Percentiles rank a stretch among this genome's conserved stretches.
Evolutionary conservation across 2,113 vertebrate genomes (phyloP).

Genomic region (Ceuthmochares aereus): DNA sequence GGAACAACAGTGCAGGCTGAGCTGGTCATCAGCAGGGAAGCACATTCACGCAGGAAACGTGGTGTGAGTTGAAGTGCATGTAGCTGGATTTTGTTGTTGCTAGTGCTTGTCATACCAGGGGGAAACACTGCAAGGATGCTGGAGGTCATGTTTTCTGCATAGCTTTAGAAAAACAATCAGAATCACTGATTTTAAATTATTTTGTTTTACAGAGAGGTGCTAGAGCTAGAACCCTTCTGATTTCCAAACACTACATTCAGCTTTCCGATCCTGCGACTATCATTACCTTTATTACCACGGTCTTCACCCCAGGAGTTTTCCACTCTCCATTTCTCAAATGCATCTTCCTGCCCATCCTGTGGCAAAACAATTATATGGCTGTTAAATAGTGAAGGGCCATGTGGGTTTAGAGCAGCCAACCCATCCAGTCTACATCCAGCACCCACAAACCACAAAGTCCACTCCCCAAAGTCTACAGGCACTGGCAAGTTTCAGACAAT

Average conservation of each 20-base stretch:
- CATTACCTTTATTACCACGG: constrained; percentile 94
- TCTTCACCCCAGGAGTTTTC: constrained; percentile 99
- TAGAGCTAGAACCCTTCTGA: background rate
- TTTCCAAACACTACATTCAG: background rate
- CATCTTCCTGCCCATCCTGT: constrained; percentile 84
- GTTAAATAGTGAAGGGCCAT: background rate
- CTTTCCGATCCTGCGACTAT: background rate
- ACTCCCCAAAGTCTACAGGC: background rate
- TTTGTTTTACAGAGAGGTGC: background rate
- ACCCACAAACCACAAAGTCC: background rate
- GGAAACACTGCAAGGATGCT: background rate
- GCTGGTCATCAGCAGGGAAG: background rate
- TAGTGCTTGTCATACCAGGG: background rate
- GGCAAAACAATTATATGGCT: background rate
- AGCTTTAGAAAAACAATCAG: background rate
- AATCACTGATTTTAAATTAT: too few species aligned
- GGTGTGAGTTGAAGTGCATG: background rate
- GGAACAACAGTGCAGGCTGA: background rate
- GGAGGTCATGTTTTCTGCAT: background rate
- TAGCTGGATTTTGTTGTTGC: background rate
- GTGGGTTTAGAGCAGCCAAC: background rate
- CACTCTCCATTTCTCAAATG: constrained; percentile 93
- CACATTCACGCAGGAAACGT: background rate
- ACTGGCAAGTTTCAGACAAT: background rate
- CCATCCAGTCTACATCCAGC: background rate